These are phyloP conservation scores for Pholis gunnellus DNA, from an alignment of 2,113 vertebrate genomes.

Conservation along the genomic window DNA sequence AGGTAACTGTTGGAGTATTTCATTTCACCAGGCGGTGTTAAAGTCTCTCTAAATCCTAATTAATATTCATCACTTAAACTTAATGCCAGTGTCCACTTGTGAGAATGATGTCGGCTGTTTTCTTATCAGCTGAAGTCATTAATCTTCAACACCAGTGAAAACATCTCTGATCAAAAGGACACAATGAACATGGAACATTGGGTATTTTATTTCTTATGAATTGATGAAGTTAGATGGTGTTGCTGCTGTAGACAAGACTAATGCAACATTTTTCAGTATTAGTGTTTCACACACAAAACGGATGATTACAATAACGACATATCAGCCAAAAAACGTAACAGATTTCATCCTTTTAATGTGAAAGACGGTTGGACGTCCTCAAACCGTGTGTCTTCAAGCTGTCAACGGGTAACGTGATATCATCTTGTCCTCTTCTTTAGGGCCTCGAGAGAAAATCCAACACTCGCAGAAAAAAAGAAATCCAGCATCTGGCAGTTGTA, in stretches of 20 bases:
- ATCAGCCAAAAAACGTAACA: not conserved
- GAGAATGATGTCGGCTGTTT: not conserved
- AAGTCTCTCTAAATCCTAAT: not conserved
- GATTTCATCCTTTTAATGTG: not conserved
- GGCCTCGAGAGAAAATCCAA: constrained; percentile 96
- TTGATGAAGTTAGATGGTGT: not conserved
- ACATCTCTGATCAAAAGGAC: not conserved
- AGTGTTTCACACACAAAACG: not conserved
- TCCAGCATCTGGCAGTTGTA: constrained; percentile 99
- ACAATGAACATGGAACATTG: not conserved
- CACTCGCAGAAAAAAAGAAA: constrained; percentile 96
- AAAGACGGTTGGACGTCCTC: not conserved
- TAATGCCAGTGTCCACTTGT: not conserved
- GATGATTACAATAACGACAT: not conserved
- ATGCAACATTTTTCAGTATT: not conserved
- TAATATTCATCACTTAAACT: not conserved
- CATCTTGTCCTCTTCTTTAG: constrained; percentile 75
- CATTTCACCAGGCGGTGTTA: not conserved
- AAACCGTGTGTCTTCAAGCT: not conserved
- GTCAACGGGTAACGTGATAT: not conserved
- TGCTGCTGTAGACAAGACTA: not conserved
- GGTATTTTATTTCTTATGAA: not conserved
- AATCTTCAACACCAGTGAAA: not conserved
- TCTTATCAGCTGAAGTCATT: not conserved
- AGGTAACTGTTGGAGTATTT: not conserved